phyloP scores from a whole-genome alignment of 1,140 invertebrate species.

The Lordiphosa stackelbergi region DNA sequence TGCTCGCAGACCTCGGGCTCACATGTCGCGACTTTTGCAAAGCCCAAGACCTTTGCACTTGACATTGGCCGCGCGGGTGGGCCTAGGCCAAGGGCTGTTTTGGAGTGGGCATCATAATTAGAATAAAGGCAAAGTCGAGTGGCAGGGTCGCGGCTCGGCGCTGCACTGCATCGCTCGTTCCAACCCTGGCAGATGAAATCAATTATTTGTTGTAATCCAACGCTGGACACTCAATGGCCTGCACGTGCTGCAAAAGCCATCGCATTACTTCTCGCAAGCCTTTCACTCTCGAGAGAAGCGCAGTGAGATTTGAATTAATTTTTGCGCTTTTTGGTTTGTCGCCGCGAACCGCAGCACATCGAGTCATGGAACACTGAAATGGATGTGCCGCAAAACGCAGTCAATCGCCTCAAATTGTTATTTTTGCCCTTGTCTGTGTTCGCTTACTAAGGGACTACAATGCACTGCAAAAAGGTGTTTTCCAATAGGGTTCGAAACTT shows the following conservation, averaged over 20 bases:
- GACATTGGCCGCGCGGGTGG: conserved; percentile 55
- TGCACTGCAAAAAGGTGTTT: no score
- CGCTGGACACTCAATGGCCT: conserved; percentile 33
- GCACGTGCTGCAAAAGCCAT: conserved; percentile 43
- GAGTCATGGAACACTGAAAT: no score
- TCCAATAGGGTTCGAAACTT: no score
- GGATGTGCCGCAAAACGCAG: no score
- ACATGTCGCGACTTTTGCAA: conserved; percentile 37
- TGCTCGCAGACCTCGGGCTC: background rate
- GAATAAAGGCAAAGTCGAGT: conserved; percentile 62
- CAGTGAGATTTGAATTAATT: conserved; percentile 22
- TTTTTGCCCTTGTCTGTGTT: no score
- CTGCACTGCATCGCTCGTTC: conserved; percentile 13
- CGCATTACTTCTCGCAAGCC: conserved; percentile 1
- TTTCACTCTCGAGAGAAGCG: conserved; percentile 2
- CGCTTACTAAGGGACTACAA: no score
- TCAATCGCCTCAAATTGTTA: no score
- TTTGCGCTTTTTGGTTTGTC: conserved; percentile 1
- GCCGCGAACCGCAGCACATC: background rate
- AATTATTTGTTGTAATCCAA: conserved; percentile 20
- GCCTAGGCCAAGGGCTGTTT: conserved; percentile 23
- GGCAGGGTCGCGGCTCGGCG: conserved; percentile 32
- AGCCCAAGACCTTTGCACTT: conserved; percentile 57
- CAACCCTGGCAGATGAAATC: conserved; percentile 22
- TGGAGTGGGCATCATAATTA: conserved; percentile 55